phyloP scores from a whole-genome alignment of 1,140 invertebrate species.

The Scaptomyza montana region DNA sequence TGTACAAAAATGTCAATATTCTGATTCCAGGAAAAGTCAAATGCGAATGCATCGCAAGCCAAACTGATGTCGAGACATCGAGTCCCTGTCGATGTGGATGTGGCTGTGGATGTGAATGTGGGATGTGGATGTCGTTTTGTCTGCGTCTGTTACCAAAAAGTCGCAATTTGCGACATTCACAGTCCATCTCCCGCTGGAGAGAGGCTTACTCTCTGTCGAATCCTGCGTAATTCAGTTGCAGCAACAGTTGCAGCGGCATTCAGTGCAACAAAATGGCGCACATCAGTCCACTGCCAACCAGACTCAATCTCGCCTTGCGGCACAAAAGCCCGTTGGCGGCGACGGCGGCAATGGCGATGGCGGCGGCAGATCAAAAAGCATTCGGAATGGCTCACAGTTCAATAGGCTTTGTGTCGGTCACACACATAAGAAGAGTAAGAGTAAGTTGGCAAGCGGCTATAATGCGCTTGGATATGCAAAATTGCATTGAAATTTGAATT shows the following conservation, averaged over 20 bases:
- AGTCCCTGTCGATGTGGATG: constrained; percentile 24
- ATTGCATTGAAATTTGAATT: constrained; percentile 83
- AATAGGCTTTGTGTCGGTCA: constrained; percentile 71
- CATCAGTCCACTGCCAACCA: constrained; percentile 27
- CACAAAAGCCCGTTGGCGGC: constrained; percentile 55
- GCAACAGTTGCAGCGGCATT: constrained; percentile 16
- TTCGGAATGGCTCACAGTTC: constrained; percentile 65
- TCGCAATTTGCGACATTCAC: constrained; percentile 23
- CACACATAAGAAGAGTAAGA: constrained; percentile 53
- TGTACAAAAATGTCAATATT: constrained; percentile 79
- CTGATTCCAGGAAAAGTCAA: constrained; percentile 76
- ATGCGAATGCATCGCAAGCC: constrained; percentile 33
- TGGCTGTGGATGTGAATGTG: neutral
- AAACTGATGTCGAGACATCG: constrained; percentile 16
- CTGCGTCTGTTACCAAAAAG: constrained; percentile 10
- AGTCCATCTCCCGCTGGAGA: constrained; percentile 32
- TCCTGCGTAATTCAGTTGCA: constrained; percentile 82
- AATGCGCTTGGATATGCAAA: constrained; percentile 82
- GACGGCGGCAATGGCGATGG: neutral
- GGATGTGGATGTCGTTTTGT: constrained; percentile 6
- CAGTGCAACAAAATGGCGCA: constrained; percentile 51
- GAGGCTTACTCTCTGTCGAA: constrained; percentile 26
- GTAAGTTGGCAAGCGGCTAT: constrained; percentile 82
- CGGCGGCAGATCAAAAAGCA: constrained; percentile 71
- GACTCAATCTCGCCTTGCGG: constrained; percentile 43